These are phyloP conservation scores for Fabriciana adippe DNA, from an alignment of 2,888 invertebrate species.

Conservation along the genomic window DNA sequence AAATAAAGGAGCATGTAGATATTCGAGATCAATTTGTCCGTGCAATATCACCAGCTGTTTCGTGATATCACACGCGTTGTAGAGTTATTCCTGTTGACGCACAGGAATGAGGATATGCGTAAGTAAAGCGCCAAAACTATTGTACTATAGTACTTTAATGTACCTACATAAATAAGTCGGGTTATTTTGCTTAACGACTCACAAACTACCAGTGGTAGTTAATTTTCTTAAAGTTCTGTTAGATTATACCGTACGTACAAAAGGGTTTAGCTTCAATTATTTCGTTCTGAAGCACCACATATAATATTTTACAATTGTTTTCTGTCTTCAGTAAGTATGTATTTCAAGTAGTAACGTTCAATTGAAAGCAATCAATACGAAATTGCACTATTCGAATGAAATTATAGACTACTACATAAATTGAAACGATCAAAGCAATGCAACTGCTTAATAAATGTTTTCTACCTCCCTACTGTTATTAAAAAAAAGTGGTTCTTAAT, in stretches of 20 bases:
- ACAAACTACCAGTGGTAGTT: not conserved
- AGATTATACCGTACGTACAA: too few relatives aligned
- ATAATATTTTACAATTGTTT: too few relatives aligned
- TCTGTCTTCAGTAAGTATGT: not conserved
- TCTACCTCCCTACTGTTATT: too few relatives aligned
- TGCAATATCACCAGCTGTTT: constrained; percentile 28
- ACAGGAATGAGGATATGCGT: constrained; percentile 26
- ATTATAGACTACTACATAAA: not conserved
- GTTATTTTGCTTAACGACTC: not conserved
- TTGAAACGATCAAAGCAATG: not conserved
- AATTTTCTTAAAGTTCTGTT: not conserved
- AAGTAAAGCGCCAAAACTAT: not conserved
- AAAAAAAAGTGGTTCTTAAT: too few relatives aligned
- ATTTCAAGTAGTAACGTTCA: not conserved
- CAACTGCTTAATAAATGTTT: not conserved
- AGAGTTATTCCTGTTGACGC: constrained; percentile 21
- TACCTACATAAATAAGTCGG: not conserved
- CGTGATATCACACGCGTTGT: constrained; percentile 24
- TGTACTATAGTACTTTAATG: not conserved
- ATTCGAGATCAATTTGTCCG: constrained; percentile 19
- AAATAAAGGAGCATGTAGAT: constrained; percentile 13
- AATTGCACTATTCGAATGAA: not conserved
- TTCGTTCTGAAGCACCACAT: too few relatives aligned
- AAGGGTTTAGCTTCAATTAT: too few relatives aligned
- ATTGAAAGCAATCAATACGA: not conserved